A percentile compares a stretch with the other conserved stretches of the same genome.
phyloP scores from a whole-genome alignment of 2,888 invertebrate genomes.

The Ramazzottius varieornatus region DNA sequence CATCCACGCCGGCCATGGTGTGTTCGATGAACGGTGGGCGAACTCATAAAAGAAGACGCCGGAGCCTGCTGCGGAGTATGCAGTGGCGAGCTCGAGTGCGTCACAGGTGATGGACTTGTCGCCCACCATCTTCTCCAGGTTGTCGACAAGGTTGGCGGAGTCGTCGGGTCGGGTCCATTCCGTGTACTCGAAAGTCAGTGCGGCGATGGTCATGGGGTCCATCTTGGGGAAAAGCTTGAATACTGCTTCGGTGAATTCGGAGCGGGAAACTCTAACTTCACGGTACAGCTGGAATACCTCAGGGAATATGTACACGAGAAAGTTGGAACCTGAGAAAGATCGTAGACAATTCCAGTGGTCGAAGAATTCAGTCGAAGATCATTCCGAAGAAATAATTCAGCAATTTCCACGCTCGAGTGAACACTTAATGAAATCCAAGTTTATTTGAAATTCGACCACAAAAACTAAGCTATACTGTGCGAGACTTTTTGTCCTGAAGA shows the following conservation, averaged over 20 bases:
- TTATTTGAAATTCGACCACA: too few species aligned
- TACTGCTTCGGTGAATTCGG: background rate
- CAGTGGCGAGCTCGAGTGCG: conserved; percentile 67
- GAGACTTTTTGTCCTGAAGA: too few species aligned
- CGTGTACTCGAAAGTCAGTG: conserved; percentile 72
- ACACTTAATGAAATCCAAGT: too few species aligned
- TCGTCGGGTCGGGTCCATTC: conserved; percentile 68
- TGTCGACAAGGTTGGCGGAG: conserved; percentile 50
- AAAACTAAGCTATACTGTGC: too few species aligned
- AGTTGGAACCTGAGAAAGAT: background rate
- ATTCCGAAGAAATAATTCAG: too few species aligned
- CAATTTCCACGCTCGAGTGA: too few species aligned
- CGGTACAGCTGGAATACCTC: conserved; percentile 1
- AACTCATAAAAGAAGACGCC: conserved; percentile 74
- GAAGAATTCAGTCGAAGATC: too few species aligned
- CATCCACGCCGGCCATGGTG: conserved; percentile 81
- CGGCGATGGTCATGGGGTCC: conserved; percentile 32
- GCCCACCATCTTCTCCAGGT: conserved; percentile 69
- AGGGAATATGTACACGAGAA: background rate
- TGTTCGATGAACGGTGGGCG: conserved; percentile 51
- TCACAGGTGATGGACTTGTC: conserved; percentile 83
- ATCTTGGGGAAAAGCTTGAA: background rate
- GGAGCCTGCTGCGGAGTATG: conserved; percentile 61
- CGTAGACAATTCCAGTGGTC: too few species aligned
- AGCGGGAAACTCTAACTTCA: background rate